Percentiles rank a stretch among this genome's conserved stretches.
Evolutionary conservation across 35 echinoderm and acorn worm species (phyloP).

Genomic region (Heliocidaris tuberculata): DNA sequence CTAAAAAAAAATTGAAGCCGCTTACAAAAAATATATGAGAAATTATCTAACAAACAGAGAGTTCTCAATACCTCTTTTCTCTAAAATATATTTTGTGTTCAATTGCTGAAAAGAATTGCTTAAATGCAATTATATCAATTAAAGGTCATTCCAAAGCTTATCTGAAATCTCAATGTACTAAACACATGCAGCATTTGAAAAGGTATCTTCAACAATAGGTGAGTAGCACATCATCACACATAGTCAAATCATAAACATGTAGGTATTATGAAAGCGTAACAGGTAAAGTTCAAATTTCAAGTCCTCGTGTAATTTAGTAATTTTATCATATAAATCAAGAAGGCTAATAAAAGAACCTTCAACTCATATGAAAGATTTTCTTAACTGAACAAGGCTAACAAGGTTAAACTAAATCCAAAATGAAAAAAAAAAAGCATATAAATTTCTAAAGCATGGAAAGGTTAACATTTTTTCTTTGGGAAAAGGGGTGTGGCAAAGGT

Average conservation of each 20-base stretch:
- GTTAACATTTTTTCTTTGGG: not conserved
- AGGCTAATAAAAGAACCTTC: not conserved
- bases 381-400: not conserved
- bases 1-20: too few species aligned
- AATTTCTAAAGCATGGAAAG: not conserved
- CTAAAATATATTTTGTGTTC: not conserved
- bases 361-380: not conserved
- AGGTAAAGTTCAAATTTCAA: not conserved
- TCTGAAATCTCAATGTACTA: not conserved
- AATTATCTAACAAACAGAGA: not conserved
- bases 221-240: not conserved
- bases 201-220: not conserved
- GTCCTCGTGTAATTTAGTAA: not conserved
- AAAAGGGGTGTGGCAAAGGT: constrained; percentile 19
- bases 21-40: not conserved
- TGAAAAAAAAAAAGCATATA: not conserved
- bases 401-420: not conserved
- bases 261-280: not conserved
- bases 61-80: not conserved
- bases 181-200: not conserved
- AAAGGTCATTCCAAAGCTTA: not conserved
- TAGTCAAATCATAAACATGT: not conserved
- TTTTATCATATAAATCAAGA: not conserved
- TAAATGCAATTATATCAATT: not conserved
- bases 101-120: too few species aligned